Conservation (phyloP, 2,797 vertebrate species). For the Alectoris magna region DNA sequence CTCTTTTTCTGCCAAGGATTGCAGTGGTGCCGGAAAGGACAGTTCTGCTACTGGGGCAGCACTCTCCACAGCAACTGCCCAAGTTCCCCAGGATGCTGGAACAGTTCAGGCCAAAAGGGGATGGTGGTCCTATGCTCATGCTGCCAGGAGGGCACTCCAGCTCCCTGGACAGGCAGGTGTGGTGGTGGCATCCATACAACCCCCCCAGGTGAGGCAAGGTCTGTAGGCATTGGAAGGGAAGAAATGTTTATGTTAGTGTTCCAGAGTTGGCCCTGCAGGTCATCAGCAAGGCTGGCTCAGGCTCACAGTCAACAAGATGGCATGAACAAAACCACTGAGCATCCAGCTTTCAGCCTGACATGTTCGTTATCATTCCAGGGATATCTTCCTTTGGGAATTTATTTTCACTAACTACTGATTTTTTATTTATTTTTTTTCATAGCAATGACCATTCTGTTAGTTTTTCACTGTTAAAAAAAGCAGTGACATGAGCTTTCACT, state of each 20-base stretch:
- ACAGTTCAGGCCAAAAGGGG: accelerated
- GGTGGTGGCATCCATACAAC: accelerated
- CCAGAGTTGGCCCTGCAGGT: accelerated
- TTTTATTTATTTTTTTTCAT: neutral
- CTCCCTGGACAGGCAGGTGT: neutral
- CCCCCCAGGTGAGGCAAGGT: accelerated
- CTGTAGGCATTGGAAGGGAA: accelerated
- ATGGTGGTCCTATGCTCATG: accelerated
- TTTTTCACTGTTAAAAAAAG: neutral
- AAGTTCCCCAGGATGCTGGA: accelerated
- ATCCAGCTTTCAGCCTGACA: neutral
- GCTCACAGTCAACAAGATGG: neutral
- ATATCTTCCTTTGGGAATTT: neutral
- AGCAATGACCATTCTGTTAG: accelerated
- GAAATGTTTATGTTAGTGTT: neutral
- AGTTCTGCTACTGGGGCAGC: neutral
- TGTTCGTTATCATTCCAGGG: neutral
- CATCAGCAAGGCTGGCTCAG: neutral
- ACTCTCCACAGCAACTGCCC: neutral
- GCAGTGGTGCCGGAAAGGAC: accelerated
- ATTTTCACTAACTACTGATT: neutral
- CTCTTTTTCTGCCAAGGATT: neutral
- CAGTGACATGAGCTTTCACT: neutral
- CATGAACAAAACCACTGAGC: neutral
- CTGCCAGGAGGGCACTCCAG: neutral